Evolutionary conservation across 2,113 vertebrate species (phyloP), one percentile per base, ranked within the genome.

Genomic region (Sceloporus undulatus): DNA sequence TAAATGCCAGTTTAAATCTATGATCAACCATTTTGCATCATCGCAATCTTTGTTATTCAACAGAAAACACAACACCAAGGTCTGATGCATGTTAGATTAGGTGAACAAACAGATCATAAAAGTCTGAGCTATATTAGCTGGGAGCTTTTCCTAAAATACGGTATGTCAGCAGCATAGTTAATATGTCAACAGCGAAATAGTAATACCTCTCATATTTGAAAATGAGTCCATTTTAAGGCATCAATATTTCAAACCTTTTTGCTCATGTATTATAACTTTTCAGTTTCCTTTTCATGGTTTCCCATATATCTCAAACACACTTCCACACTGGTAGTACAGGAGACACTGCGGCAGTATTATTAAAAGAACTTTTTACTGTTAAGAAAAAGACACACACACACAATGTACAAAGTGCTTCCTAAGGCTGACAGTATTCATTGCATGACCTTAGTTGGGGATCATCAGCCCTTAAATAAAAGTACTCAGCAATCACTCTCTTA

Each of bases 221-320:
- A 92, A 94, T 91, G 91, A 95, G 90, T 91, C 89, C 81, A 92
- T 95, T 96, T 96, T 95, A 96, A 95, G 91, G 86, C 90, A 94
- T 95, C 94, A 94, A 85, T 96, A 96, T 97, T 97, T 95, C 94
- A 96, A 93, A 94, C 85, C 88, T 91, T 95, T 96, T 97, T 94
- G 90, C 91, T 94, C 94, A 89, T 82, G 80, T 92, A 86, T 95
- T 95, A 93, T 87, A 96, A 96, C 94, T 95, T 96, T 95, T 96
- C 93, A 96, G 95, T 91, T 91, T 91, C 85, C 88, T 93, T 96
- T 96, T 95, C 95, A 94, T 92, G 89, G 87, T 79, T 92, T 92
- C 88, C 76, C 88, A 87, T 96, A 94, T 94, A 96, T 96, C 93
- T 95, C 11, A 4, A 92, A 91, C 84, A 87, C 71, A 68, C 79